phyloP scores from a whole-genome alignment of 2,888 invertebrate genomes.

The Tinea pellionella region DNA sequence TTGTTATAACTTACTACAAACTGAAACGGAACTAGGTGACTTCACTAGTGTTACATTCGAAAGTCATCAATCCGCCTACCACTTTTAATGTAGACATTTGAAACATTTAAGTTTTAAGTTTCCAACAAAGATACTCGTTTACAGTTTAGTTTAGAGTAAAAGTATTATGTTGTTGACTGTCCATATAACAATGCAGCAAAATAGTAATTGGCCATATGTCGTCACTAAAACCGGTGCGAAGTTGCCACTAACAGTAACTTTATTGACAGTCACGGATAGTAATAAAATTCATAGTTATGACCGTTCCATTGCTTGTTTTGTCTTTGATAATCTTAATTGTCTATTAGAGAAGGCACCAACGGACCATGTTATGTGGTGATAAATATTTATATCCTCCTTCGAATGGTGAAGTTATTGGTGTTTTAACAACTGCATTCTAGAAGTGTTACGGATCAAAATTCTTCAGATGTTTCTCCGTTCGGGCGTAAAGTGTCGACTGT shows the following conservation, averaged over 20 bases:
- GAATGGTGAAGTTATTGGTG: not conserved
- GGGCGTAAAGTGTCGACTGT: too few species aligned
- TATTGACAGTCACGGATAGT: conserved; percentile 26
- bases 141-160: not conserved
- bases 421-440: not conserved
- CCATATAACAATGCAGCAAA: conserved; percentile 4
- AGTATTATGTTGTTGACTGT: not conserved
- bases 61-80: too few species aligned
- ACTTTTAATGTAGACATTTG: too few species aligned
- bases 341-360: conserved; percentile 22
- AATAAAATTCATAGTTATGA: conserved; percentile 43
- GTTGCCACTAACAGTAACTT: conserved; percentile 36
- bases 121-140: not conserved
- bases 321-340: conserved; percentile 34
- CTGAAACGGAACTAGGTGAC: too few species aligned
- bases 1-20: too few species aligned
- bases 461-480: too few species aligned
- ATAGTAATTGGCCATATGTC: conserved; percentile 18
- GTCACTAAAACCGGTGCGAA: conserved; percentile 32
- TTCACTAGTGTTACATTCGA: too few species aligned
- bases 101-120: not conserved
- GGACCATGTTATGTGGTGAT: not conserved
- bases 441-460: too few species aligned
- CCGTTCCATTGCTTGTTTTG: conserved; percentile 23
- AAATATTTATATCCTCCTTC: not conserved